These are phyloP conservation scores for Agonopterix heracliana DNA, from an alignment of 2,888 invertebrate genomes.

Conservation along the genomic window DNA sequence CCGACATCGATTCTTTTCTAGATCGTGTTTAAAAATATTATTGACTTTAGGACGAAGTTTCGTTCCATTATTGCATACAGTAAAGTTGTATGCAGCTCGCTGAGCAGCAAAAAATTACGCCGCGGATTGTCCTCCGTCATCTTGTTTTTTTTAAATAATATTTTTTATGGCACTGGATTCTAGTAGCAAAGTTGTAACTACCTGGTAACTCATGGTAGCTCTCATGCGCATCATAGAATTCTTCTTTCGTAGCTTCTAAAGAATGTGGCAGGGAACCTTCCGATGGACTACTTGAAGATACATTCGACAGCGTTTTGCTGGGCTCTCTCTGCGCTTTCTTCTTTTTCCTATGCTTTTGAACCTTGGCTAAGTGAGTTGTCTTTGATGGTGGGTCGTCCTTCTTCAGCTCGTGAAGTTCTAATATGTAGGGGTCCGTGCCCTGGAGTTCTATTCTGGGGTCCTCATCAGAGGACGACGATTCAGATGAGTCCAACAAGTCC, in stretches of 20 bases:
- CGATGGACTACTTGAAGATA: constrained; percentile 30
- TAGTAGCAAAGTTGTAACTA: constrained; percentile 13
- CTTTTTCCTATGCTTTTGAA: constrained; percentile 35
- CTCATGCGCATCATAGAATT: constrained; percentile 54
- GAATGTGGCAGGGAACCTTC: constrained; percentile 19
- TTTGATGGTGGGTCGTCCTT: constrained; percentile 25
- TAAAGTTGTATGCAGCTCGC: too few species aligned
- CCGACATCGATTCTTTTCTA: too few species aligned
- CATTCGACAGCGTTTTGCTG: constrained; percentile 20
- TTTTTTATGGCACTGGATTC: too few species aligned
- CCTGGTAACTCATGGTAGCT: constrained; percentile 46
- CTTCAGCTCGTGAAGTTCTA: constrained; percentile 42
- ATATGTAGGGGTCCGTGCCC: constrained; percentile 24
- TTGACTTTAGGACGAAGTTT: too few species aligned
- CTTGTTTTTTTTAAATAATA: too few species aligned
- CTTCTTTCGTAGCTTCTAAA: constrained; percentile 30
- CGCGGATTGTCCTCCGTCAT: too few species aligned
- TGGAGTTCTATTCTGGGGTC: too few species aligned
- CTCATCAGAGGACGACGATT: not conserved
- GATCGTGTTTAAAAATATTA: too few species aligned
- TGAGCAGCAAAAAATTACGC: too few species aligned
- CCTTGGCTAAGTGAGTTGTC: constrained; percentile 13
- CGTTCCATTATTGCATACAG: too few species aligned
- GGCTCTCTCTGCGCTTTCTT: constrained; percentile 17
- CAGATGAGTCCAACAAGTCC: not conserved